phyloP scores from a whole-genome alignment of 2,888 invertebrate genomes.

The Nemotelus pantherinus region DNA sequence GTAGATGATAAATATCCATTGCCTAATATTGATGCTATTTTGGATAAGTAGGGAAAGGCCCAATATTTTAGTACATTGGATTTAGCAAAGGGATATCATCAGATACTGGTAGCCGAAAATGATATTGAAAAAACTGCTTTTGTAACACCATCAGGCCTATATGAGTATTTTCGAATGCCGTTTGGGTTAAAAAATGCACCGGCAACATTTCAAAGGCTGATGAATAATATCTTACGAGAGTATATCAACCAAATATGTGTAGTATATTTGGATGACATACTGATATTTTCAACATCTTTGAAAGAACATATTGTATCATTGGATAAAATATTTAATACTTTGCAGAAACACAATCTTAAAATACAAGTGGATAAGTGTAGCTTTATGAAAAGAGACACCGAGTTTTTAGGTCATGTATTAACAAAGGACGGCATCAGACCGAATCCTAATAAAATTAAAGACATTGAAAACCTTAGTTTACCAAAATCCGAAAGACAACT shows the following conservation, averaged over 20 bases:
- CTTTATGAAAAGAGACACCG: slow-evolving; percentile 44
- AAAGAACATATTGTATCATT: slow-evolving; percentile 42
- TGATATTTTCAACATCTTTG: slow-evolving; percentile 33
- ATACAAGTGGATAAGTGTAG: slow-evolving; percentile 45
- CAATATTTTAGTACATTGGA: slow-evolving; percentile 50
- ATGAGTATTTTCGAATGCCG: slow-evolving; percentile 46
- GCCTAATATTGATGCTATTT: slow-evolving; percentile 48
- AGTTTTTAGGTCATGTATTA: slow-evolving; percentile 42
- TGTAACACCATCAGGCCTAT: slow-evolving; percentile 44
- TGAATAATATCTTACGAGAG: slow-evolving; percentile 46
- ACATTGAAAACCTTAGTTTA: slow-evolving; percentile 26
- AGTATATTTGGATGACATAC: slow-evolving; percentile 34
- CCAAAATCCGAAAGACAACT: slow-evolving; percentile 49
- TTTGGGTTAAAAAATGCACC: slow-evolving; percentile 48
- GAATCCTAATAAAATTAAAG: slow-evolving; percentile 43
- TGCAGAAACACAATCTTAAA: slow-evolving; percentile 43
- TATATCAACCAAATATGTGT: slow-evolving; percentile 46
- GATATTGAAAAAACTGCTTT: slow-evolving; percentile 50
- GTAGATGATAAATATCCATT: slow-evolving; percentile 48
- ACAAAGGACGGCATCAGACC: slow-evolving; percentile 45
- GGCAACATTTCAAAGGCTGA: slow-evolving; percentile 47
- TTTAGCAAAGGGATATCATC: slow-evolving; percentile 47
- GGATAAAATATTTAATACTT: slow-evolving; percentile 31
- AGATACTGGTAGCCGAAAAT: slow-evolving; percentile 44
- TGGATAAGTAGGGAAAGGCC: slow-evolving; percentile 47